These are phyloP conservation scores for Ictalurus punctatus DNA, from an alignment of 2,113 vertebrate species.

Conservation along the genomic window DNA sequence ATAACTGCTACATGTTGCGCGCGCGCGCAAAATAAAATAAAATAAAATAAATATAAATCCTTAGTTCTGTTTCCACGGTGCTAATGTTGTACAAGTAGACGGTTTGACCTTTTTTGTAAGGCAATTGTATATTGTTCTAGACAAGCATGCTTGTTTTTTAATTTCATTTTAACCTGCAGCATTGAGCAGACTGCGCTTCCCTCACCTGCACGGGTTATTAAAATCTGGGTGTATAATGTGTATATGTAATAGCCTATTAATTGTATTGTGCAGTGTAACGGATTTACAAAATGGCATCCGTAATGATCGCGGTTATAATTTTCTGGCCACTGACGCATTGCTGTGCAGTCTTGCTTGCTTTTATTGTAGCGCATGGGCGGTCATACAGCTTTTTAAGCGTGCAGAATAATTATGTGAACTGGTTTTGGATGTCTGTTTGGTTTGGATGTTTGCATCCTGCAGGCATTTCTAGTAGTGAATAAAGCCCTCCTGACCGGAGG, in stretches of 20 bases:
- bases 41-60: neutral
- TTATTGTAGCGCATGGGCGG: too few species aligned
- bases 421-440: neutral
- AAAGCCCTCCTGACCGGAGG: neutral
- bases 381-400: neutral
- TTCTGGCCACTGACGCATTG: slow-evolving; percentile 16
- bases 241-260: neutral
- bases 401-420: fast-evolving
- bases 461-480: neutral
- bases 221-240: neutral
- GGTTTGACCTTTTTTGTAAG: neutral
- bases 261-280: neutral
- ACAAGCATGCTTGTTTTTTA: neutral
- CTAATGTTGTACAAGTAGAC: too few species aligned
- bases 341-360: too few species aligned
- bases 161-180: neutral
- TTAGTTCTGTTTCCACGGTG: neutral
- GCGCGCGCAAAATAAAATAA: too few species aligned
- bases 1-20: slow-evolving; percentile 17
- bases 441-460: neutral
- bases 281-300: neutral
- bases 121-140: neutral
- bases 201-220: neutral
- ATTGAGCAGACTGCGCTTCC: neutral
- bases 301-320: neutral